Evolutionary conservation across 2,113 vertebrate genomes (phyloP).

Genomic region (Heliornis fulica): DNA sequence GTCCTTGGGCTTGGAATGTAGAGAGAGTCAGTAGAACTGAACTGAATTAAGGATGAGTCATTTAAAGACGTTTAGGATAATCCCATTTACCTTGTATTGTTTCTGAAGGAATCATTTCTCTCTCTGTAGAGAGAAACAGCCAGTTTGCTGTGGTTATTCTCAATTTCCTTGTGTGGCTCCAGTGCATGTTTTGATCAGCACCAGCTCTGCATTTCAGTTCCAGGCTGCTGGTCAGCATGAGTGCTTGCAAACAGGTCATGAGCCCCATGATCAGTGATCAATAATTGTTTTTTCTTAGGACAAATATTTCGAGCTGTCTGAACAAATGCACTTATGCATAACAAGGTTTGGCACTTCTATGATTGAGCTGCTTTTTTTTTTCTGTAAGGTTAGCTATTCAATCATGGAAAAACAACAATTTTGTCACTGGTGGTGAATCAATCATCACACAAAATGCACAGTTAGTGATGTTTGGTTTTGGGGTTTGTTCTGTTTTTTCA

Average conservation of each 20-base stretch:
- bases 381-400: neutral
- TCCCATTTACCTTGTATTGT: neutral
- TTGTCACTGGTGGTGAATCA: neutral
- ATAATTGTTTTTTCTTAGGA: neutral
- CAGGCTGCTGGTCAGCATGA: neutral
- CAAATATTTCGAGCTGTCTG: neutral
- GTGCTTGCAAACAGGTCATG: neutral
- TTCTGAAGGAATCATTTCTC: too few relatives aligned
- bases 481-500: neutral
- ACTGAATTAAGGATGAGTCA: neutral
- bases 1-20: neutral
- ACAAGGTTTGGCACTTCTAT: neutral
- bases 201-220: neutral
- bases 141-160: neutral
- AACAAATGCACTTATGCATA: neutral
- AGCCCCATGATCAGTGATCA: neutral
- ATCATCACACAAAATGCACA: neutral
- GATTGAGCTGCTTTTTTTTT: neutral
- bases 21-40: neutral
- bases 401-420: neutral
- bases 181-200: neutral
- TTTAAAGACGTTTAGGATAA: neutral
- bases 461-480: neutral
- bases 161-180: neutral
- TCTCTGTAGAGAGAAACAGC: too few relatives aligned